A percentile compares a stretch with the other conserved stretches of the same genome.
Evolutionary conservation across 2,113 vertebrate species (phyloP).

Genomic region (Danionella cerebrum): DNA sequence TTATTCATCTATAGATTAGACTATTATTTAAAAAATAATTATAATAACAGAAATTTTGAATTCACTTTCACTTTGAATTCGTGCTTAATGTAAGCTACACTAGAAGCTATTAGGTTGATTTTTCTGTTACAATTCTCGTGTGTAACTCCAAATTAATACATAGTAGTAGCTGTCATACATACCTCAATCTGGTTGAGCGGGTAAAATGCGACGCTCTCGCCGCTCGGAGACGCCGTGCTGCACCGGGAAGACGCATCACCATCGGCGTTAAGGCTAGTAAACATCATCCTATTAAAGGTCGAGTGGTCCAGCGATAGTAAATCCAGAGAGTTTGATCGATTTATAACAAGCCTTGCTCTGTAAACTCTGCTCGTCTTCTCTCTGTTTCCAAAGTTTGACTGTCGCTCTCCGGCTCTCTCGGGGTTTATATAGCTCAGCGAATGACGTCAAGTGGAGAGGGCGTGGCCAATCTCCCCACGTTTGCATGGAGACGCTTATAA

Average conservation of each 20-base stretch:
- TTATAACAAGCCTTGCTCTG: background rate
- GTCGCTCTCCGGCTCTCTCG: background rate
- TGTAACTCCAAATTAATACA: background rate
- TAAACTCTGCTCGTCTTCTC: background rate
- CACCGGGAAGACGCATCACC: constrained; percentile 89
- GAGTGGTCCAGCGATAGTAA: background rate
- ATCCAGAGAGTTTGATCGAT: background rate
- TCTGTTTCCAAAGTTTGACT: constrained; percentile 49
- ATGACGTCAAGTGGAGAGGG: constrained; percentile 46
- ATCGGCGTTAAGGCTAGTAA: constrained; percentile 77
- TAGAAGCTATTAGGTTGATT: too few relatives aligned
- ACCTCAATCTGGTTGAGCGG: constrained; percentile 78
- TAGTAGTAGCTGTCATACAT: constrained; percentile 4
- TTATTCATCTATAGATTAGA: too few relatives aligned
- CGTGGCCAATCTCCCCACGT: background rate
- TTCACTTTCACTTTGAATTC: too few relatives aligned
- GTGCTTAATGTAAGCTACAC: too few relatives aligned
- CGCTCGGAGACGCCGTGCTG: constrained; percentile 86
- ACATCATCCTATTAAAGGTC: constrained; percentile 69
- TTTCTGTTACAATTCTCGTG: too few relatives aligned
- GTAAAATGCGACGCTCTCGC: constrained; percentile 76
- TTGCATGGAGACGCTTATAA: constrained; percentile 26
- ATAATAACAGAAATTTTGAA: too few relatives aligned
- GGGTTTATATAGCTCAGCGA: constrained; percentile 27
- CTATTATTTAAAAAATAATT: too few relatives aligned